Evolutionary conservation across 2,113 vertebrate species (phyloP).

Genomic region (Corythornis cristatus): DNA sequence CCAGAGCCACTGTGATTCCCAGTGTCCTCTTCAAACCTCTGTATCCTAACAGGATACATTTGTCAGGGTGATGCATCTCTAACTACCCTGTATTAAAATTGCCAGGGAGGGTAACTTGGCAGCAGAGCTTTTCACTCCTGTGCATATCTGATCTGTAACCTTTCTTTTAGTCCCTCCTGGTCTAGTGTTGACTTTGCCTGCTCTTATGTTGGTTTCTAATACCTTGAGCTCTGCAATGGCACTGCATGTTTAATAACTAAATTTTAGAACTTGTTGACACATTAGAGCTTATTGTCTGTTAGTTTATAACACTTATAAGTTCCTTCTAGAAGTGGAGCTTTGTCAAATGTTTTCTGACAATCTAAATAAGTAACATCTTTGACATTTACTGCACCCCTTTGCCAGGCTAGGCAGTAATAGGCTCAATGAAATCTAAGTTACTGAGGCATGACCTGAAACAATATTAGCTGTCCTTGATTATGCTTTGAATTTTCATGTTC

Average conservation of each 20-base stretch:
- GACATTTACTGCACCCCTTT: slow-evolving; percentile 44
- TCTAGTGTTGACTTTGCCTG: neutral
- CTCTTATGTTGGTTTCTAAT: neutral
- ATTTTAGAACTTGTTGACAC: slow-evolving; percentile 18
- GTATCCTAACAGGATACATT: neutral
- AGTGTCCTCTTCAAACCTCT: neutral
- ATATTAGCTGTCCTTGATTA: slow-evolving; percentile 62
- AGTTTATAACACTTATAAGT: neutral
- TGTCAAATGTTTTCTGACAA: slow-evolving; percentile 46
- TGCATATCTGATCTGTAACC: neutral
- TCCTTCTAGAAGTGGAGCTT: neutral
- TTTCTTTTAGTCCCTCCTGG: neutral
- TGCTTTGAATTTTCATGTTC: slow-evolving; percentile 55
- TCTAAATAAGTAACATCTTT: slow-evolving; percentile 41
- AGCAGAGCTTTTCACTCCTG: neutral
- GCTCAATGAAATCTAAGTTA: slow-evolving; percentile 48
- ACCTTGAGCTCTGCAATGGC: neutral
- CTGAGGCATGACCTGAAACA: slow-evolving; percentile 66
- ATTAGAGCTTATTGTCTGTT: slow-evolving; percentile 6
- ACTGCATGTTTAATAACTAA: neutral
- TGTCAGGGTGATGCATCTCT: neutral
- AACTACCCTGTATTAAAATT: neutral
- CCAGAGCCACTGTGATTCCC: neutral
- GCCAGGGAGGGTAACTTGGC: neutral
- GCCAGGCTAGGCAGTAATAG: neutral